Percentiles rank a stretch among this genome's conserved stretches.
Evolutionary conservation across 2,113 vertebrate genomes (phyloP).

Genomic region (Malaclemys terrapin): DNA sequence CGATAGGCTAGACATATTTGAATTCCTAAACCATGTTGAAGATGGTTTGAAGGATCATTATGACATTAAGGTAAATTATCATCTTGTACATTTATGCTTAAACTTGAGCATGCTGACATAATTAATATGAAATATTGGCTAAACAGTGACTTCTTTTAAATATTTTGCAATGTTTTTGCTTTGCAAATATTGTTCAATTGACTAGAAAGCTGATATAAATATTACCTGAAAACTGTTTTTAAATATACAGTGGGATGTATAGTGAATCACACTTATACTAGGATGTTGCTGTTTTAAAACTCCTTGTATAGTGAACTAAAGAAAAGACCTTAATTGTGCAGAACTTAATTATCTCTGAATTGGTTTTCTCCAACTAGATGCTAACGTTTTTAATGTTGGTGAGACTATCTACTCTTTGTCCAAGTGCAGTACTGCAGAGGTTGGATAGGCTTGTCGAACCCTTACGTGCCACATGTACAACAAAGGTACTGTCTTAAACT

Average conservation of each 20-base stretch:
- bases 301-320: not conserved
- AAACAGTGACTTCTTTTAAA: not conserved
- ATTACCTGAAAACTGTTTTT: not conserved
- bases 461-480: constrained; percentile 93
- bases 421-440: constrained; percentile 96
- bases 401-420: constrained; percentile 94
- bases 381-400: constrained; percentile 99
- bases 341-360: not conserved
- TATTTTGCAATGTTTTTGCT: not conserved
- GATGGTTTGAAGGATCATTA: constrained; percentile 99
- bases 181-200: not conserved
- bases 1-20: constrained; percentile 98
- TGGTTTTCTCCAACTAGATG: constrained; percentile 84
- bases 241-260: not conserved
- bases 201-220: not conserved
- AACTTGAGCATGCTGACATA: not conserved
- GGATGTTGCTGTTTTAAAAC: not conserved
- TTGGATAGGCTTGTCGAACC: constrained; percentile 97
- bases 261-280: not conserved
- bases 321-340: not conserved
- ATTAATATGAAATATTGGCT: not conserved
- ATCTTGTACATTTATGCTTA: not conserved
- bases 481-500: constrained; percentile 81
- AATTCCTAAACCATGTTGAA: constrained; percentile 98
- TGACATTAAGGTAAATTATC: constrained; percentile 93